A percentile compares a stretch with the other conserved stretches of the same genome.
phyloP scores from a whole-genome alignment of 2,113 vertebrate species.

The Tupaia tana region DNA sequence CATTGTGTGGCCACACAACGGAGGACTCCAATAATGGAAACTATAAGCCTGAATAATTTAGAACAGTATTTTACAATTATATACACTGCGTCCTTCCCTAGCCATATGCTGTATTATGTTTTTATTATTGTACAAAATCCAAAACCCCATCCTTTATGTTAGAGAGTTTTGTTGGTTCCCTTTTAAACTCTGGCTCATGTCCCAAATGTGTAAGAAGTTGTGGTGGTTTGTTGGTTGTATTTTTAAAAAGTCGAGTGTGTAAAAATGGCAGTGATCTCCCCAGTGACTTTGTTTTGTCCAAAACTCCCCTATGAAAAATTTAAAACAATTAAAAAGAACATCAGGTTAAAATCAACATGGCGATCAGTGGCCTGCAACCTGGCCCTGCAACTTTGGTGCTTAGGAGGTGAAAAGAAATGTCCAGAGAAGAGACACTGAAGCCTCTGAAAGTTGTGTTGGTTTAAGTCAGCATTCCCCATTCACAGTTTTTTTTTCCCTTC shows the following conservation, averaged over 20 bases:
- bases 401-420: slow-evolving; percentile 85
- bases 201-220: slow-evolving; percentile 91
- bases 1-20: slow-evolving; percentile 89
- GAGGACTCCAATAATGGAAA: slow-evolving; percentile 88
- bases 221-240: slow-evolving; percentile 74
- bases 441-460: slow-evolving; percentile 59
- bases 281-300: slow-evolving; percentile 83
- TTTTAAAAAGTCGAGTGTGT: slow-evolving; percentile 93
- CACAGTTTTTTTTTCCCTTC: slow-evolving; percentile 77
- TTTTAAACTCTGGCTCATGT: slow-evolving; percentile 89
- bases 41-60: slow-evolving; percentile 92
- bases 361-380: slow-evolving; percentile 88
- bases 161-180: slow-evolving; percentile 81
- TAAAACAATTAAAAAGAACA: slow-evolving; percentile 86
- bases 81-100: slow-evolving; percentile 87
- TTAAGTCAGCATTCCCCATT: slow-evolving; percentile 73
- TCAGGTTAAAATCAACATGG: slow-evolving; percentile 83
- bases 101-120: slow-evolving; percentile 80
- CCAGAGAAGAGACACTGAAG: slow-evolving; percentile 64
- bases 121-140: slow-evolving; percentile 83
- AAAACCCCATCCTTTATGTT: slow-evolving; percentile 76
- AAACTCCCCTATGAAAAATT: slow-evolving; percentile 89
- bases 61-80: slow-evolving; percentile 90
- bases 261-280: slow-evolving; percentile 96
- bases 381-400: slow-evolving; percentile 89